A percentile compares a stretch with the other conserved stretches of the same genome.
These are phyloP conservation scores for Petroica traversi DNA, from an alignment of 2,113 vertebrate species.

Conservation along the genomic window DNA sequence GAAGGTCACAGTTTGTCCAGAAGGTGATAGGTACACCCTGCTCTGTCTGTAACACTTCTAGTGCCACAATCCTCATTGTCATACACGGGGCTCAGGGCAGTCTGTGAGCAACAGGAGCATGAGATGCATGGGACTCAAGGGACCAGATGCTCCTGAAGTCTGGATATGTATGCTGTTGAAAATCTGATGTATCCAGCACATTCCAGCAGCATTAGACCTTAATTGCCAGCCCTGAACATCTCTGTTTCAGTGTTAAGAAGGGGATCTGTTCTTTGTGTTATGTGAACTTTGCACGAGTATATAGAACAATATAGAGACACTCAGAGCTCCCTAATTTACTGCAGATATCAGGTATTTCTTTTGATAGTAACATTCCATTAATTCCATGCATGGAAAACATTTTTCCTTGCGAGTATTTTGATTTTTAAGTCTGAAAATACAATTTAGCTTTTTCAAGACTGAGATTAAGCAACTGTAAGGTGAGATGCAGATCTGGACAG, in stretches of 20 bases:
- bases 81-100: neutral
- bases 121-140: neutral
- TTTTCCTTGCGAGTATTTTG: neutral
- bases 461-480: neutral
- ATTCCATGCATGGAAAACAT: neutral
- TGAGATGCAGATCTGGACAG: neutral
- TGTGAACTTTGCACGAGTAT: neutral
- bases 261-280: neutral
- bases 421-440: neutral
- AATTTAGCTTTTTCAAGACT: neutral
- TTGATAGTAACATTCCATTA: neutral
- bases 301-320: neutral
- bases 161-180: neutral
- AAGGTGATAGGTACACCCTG: neutral
- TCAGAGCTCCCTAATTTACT: neutral
- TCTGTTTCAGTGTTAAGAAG: neutral
- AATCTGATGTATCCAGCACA: neutral
- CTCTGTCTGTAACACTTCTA: neutral
- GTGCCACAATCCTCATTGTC: neutral
- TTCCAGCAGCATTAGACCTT: neutral
- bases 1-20: neutral
- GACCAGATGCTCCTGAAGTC: neutral
- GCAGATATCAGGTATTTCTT: neutral
- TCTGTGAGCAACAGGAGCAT: neutral
- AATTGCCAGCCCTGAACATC: neutral